These are phyloP conservation scores for Odobenus rosmarus DNA, from an alignment of 2,113 vertebrate genomes.

Conservation along the genomic window DNA sequence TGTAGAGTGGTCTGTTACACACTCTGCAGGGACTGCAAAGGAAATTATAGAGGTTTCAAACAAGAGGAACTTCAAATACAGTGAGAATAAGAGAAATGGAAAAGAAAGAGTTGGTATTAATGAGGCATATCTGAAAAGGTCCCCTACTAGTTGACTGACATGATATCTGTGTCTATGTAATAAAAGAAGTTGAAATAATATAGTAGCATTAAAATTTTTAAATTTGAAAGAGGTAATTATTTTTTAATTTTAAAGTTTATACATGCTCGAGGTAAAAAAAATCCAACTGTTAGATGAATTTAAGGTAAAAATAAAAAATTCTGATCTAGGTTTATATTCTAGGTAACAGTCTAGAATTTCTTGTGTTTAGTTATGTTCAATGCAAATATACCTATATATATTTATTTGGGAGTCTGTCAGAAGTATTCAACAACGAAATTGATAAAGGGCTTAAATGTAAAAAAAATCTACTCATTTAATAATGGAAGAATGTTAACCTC, in stretches of 20 bases:
- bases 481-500: not conserved
- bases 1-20: not conserved
- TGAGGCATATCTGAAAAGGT: not conserved
- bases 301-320: conserved; percentile 37
- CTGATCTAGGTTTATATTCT: not conserved
- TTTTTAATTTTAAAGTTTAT: conserved; percentile 4
- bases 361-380: not conserved
- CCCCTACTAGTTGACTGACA: not conserved
- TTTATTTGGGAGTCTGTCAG: not conserved
- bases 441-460: not conserved
- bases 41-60: not conserved
- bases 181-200: conserved; percentile 39
- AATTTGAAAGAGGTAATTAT: not conserved
- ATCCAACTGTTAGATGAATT: not conserved
- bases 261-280: not conserved
- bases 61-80: conserved; percentile 15
- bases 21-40: not conserved
- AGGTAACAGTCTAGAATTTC: not conserved
- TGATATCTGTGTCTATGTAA: not conserved
- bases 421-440: not conserved
- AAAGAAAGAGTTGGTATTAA: not conserved
- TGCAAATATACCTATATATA: not conserved
- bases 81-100: not conserved
- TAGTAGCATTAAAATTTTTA: not conserved
- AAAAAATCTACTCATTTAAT: not conserved